phyloP scores from a whole-genome alignment of 2,113 vertebrate species.

The Ciconia stormi region DNA sequence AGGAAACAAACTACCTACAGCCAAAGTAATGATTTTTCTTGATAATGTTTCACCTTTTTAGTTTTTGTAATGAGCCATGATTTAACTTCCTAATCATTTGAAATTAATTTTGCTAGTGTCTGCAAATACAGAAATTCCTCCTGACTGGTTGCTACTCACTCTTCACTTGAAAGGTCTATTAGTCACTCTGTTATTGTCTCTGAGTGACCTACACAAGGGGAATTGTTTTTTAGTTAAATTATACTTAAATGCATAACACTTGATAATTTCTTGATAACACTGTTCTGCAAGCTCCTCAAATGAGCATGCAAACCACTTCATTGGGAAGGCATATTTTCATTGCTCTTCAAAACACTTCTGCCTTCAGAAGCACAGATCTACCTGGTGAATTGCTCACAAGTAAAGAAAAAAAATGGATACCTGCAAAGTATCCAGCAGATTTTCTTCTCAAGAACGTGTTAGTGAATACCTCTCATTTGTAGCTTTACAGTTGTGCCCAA shows the following conservation, averaged over 20 bases:
- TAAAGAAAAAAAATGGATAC: background rate
- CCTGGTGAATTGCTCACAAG: background rate
- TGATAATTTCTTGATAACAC: background rate
- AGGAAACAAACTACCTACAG: background rate
- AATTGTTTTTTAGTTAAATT: background rate
- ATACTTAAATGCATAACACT: background rate
- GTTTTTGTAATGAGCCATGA: background rate
- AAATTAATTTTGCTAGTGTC: background rate
- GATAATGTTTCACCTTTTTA: background rate
- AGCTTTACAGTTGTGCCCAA: background rate
- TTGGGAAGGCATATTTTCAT: background rate
- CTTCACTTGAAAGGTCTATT: background rate
- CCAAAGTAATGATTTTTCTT: background rate
- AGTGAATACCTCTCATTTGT: background rate
- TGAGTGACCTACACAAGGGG: background rate
- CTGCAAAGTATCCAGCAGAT: background rate
- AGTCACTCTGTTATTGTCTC: background rate
- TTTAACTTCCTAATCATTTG: background rate
- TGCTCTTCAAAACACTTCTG: background rate
- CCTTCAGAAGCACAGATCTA: background rate
- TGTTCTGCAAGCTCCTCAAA: background rate
- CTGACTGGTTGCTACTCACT: background rate
- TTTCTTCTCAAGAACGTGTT: background rate
- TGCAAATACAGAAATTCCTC: background rate
- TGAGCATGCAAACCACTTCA: background rate